Conservation (phyloP, 2,888 invertebrate genomes). For the Nowickia ferox region DNA sequence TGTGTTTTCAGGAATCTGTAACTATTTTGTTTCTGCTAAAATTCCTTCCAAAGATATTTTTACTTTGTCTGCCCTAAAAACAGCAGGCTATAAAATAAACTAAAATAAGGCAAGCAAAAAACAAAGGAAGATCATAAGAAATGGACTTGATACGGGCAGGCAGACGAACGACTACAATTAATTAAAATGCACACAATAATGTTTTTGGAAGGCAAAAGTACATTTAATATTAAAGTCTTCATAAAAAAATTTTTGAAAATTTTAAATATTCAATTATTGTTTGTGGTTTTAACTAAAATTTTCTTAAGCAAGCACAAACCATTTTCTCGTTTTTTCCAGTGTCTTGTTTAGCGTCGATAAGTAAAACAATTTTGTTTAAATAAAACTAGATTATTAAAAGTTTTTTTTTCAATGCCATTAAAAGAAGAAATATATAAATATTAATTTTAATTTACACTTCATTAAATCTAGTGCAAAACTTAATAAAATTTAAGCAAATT, state of each 20-base stretch:
- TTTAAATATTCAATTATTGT: background rate
- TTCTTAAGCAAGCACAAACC: constrained; percentile 24
- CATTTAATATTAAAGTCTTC: constrained; percentile 14
- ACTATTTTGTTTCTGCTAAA: constrained; percentile 6
- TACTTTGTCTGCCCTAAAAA: constrained; percentile 43
- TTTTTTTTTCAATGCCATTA: constrained; percentile 56
- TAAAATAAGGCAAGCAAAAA: background rate
- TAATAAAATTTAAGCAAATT: constrained; percentile 22
- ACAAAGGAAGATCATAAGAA: background rate
- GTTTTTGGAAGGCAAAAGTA: background rate
- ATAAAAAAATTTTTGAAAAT: constrained; percentile 24
- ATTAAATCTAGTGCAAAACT: constrained; percentile 40
- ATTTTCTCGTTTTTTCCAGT: constrained; percentile 8
- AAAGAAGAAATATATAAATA: constrained; percentile 8
- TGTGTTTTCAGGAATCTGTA: constrained; percentile 26
- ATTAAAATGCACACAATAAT: constrained; percentile 17
- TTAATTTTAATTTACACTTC: constrained; percentile 24
- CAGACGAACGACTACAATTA: constrained; percentile 41
- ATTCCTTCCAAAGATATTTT: constrained; percentile 22
- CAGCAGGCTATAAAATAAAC: constrained; percentile 38
- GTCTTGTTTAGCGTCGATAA: constrained; percentile 33
- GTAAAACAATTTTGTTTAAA: constrained; percentile 36
- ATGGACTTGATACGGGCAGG: constrained; percentile 14
- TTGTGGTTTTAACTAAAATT: constrained; percentile 19
- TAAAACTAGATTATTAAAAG: constrained; percentile 15